These are phyloP conservation scores for Proisotoma minuta DNA, from an alignment of 2,888 invertebrate species.

Conservation along the genomic window DNA sequence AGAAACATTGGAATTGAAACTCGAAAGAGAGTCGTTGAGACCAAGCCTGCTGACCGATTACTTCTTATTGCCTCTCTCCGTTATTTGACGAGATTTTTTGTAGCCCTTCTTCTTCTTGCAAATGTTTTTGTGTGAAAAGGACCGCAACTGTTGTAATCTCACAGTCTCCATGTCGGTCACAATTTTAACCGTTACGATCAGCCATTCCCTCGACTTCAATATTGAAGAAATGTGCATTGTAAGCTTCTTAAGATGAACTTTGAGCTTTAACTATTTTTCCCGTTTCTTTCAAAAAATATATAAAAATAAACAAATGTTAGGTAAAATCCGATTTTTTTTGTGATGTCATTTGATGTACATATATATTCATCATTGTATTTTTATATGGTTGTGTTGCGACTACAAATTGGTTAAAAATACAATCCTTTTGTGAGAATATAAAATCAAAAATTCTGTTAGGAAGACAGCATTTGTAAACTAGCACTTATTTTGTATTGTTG, in stretches of 20 bases:
- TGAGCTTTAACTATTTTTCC: too few relatives aligned
- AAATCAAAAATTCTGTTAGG: conserved; percentile 2
- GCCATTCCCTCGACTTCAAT: neutral
- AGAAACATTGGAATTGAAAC: neutral
- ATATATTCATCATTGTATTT: too few relatives aligned
- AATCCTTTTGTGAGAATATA: too few relatives aligned
- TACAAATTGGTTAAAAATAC: too few relatives aligned
- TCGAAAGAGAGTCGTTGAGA: conserved; percentile 11
- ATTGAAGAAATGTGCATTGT: conserved; percentile 3
- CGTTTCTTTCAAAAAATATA: too few relatives aligned
- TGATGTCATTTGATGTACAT: too few relatives aligned
- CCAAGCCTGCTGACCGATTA: conserved; percentile 11
- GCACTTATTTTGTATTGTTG: conserved; percentile 17
- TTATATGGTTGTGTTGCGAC: too few relatives aligned
- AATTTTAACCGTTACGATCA: neutral
- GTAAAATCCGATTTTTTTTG: too few relatives aligned
- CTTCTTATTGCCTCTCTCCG: conserved; percentile 6
- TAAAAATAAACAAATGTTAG: too few relatives aligned
- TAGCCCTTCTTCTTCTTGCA: too few relatives aligned
- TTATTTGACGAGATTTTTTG: conserved; percentile 12
- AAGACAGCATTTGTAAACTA: conserved; percentile 15
- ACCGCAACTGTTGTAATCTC: conserved; percentile 10
- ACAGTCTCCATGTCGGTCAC: conserved; percentile 9
- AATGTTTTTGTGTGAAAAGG: neutral
- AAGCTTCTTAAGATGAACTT: too few relatives aligned